Evolutionary conservation across 2,113 vertebrate genomes (phyloP), one percentile per base, ranked within the genome.

Genomic region (Calonectris borealis): DNA sequence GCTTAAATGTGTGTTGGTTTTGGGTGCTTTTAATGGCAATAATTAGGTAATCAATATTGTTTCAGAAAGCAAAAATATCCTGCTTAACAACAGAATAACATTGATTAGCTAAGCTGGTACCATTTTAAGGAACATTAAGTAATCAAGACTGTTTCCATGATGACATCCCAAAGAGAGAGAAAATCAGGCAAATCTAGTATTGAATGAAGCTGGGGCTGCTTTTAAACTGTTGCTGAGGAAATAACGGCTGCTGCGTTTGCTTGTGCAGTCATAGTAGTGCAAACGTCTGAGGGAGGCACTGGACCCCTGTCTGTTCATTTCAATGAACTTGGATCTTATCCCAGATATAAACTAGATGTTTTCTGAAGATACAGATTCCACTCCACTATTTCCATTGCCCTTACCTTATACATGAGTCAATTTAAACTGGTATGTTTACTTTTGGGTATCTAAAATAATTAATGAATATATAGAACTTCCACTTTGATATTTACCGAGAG

Each of bases 11-110:
- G 58, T 94, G 75, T 70, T 80, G 78, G 90, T 10, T 96, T 95
- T 52, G 68, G 62, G 82, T 88, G 68, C 60, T 93, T 96, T 83
- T 96, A 97, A 96, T 90, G 87, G 94, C 78, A 91, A 91, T 90
- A 93, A 97, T 96, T 91, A 91, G 62, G 71, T 90, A 94, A 97
- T 97, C 95, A 94, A 96, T 97, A 94, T 79, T 86, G 87, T 93
- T 97, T 96, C 84, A 96, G 93, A 96, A 93, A 62, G 89, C 49
- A 83, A 97, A 95, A 96, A 91, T 96, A 94, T 78, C 94, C 93
- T 94, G 51, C 89, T 96, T 93, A 93, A 94, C 90, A 96, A 86
- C 68, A 94, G 92, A 96, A 95, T 88, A 77, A 78, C 91, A 97
- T 90, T 97, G 95, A 97, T 96, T 95, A 90, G 60, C 68, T 91